Base-by-base conservation (phyloP, 2,797 vertebrate species). In the Thaleichthys pacificus region DNA sequence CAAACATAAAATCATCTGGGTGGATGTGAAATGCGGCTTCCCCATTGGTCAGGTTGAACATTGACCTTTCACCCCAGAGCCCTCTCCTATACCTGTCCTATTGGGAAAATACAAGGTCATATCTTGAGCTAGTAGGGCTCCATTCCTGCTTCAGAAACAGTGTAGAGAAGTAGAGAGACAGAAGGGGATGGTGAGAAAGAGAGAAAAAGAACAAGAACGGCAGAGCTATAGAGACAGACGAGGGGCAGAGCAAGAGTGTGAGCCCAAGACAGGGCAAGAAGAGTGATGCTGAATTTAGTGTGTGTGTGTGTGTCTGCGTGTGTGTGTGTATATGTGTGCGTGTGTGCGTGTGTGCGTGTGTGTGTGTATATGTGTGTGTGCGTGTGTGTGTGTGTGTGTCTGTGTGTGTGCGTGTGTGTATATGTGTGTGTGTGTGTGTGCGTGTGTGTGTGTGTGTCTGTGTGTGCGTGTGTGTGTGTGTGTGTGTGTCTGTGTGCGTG, bases 241-340 rank as follows among this genome's bases (percentile, higher is more conserved):
- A 84, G 80, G 83, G 73, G 81, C 74, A 57, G 65, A 68, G 61
- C 78, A 68, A 72, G 70, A 86, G 78, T 75, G 63, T 68, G 71
- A 80, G 74, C 78, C 54, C 54, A 60, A 63, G 38, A 67, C 72
- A 80, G 82, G 79, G 77, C 81, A 77, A 83, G 82, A 82, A 88
- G 89, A 90, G 91, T 88, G 87, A 92, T 87, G 89, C 87, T 85
- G 87, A 87, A 91, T 91, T 91, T 85, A 89, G 77, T 74, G 79
- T 62, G 70, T 58, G 61, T 22, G 38, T 79, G 74, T 77, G 82
- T 67, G 71, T 82, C n/a, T n/a, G n/a, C n/a, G 85, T 80, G 79
- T 32, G 30, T 32, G 30, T 32, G 82, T n/a, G n/a, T n/a, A n/a
- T n/a, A n/a, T n/a, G n/a, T n/a, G n/a, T n/a, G n/a, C n/a, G 30